Base-by-base conservation (phyloP, 1,140 invertebrate genomes). In the Hydropsyche tenuis region DNA sequence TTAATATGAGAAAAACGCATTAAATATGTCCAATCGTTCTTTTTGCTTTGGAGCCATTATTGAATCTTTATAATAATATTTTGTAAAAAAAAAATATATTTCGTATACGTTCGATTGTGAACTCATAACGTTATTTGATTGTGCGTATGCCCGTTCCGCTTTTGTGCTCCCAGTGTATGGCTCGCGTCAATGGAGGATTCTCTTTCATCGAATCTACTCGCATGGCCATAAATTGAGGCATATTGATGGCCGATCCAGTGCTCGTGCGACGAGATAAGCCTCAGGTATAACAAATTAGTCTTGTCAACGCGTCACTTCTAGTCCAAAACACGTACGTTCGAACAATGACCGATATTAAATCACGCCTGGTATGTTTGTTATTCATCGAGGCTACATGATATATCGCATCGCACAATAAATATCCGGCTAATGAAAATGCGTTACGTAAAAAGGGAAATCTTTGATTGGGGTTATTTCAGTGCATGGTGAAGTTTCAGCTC, bases 201-300 rank as follows among this genome's bases (percentile, higher is more conserved):
- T 51, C 65, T 68, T 68, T 25, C 65, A 68, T 51, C 43, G 65
- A 68, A 48, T 48, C 43, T 68, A 68, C 23, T 68, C 45, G 46
- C 27, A 56, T 70, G 9, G 45, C 68, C 68, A 70, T 70, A 70
- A 70, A 70, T 70, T 56, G 27, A 27, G 68, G 45, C 68, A 56
- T 70, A 70, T 70, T 70, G 68, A 70, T 46, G 45, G 68, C 68
- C 18, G 48, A 70, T 70, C 68, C 51, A 70, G 68, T 70, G 51
- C 27, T 56, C 30, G 68, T 43, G 25, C 22, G 18, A 45, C 27
- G 27, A 70, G 68, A 70, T 70, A 70, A 70, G 68, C 68, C 37
- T 22, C 48, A 56, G 37, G 51, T 46, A 70, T 70, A 70, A 70
- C 68, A 70, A 70, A 70, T 70, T 70, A 70, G 68, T 56, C 56